Percentiles rank a stretch among this genome's conserved stretches.
These are phyloP conservation scores for Sorex araneus DNA, from an alignment of 2,113 vertebrate genomes.

Conservation along the genomic window DNA sequence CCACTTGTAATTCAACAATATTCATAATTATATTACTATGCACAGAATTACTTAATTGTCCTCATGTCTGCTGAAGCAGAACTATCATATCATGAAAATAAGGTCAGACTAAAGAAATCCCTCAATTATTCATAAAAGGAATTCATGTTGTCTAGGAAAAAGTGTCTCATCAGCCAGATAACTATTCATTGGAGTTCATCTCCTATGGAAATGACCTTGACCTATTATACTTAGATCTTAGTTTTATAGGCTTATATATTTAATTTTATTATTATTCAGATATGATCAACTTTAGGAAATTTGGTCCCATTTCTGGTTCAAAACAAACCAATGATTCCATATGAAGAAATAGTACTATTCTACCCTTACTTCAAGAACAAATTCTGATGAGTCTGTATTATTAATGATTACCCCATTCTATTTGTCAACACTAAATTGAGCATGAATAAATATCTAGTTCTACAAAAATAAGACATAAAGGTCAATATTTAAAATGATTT, in stretches of 20 bases:
- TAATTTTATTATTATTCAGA: background rate
- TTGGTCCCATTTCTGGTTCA: background rate
- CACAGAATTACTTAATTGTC: background rate
- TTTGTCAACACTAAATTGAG: background rate
- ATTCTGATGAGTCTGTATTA: background rate
- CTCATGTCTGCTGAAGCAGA: background rate
- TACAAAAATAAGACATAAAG: background rate
- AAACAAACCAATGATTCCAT: background rate
- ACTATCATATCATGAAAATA: background rate
- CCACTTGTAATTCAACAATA: background rate
- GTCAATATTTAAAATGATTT: background rate
- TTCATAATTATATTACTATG: background rate
- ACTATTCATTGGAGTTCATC: background rate
- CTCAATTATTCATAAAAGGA: background rate
- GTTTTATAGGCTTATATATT: background rate
- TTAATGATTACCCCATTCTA: background rate
- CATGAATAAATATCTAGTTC: background rate
- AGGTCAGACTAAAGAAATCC: background rate
- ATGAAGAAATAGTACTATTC: background rate
- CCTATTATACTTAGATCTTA: background rate
- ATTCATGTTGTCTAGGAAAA: background rate
- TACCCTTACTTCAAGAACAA: background rate
- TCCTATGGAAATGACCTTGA: background rate
- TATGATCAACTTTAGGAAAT: background rate
- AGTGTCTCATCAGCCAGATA: background rate